Percentiles rank a stretch among this genome's conserved stretches.
These are phyloP conservation scores for Dufourea novaeangliae DNA, from an alignment of 1,140 invertebrate genomes.

Conservation along the genomic window DNA sequence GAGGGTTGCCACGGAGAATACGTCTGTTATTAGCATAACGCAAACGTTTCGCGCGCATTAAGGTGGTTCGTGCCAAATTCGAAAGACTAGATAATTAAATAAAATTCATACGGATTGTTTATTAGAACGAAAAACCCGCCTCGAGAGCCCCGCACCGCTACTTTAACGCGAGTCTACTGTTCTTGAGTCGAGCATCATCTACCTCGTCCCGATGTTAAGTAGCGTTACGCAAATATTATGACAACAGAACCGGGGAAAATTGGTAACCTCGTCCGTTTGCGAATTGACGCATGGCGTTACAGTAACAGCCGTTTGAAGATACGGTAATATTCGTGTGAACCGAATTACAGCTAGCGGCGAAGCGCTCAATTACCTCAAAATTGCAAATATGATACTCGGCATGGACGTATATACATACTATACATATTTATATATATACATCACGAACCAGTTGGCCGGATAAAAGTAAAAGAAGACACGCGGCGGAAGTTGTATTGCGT, in stretches of 20 bases:
- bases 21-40: neutral
- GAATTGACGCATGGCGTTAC: no score
- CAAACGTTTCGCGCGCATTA: neutral
- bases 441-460: constrained; percentile 10
- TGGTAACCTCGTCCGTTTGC: neutral
- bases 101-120: no score
- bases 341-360: neutral
- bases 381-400: constrained; percentile 9
- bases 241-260: constrained; percentile 1
- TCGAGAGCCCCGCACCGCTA: no score
- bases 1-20: no score
- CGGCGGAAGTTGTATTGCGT: constrained; percentile 7
- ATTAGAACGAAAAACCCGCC: no score
- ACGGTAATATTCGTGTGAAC: constrained; percentile 30
- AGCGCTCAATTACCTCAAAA: constrained; percentile 21
- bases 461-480: neutral
- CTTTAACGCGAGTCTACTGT: no score
- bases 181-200: neutral
- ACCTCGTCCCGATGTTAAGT: neutral
- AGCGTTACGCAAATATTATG: constrained; percentile 8
- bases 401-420: neutral
- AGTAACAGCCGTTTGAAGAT: neutral
- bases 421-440: no score
- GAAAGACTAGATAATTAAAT: no score
- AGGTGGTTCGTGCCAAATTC: no score